Base-by-base conservation (phyloP, 2,888 invertebrate genomes). In the Plagodis dolabraria region DNA sequence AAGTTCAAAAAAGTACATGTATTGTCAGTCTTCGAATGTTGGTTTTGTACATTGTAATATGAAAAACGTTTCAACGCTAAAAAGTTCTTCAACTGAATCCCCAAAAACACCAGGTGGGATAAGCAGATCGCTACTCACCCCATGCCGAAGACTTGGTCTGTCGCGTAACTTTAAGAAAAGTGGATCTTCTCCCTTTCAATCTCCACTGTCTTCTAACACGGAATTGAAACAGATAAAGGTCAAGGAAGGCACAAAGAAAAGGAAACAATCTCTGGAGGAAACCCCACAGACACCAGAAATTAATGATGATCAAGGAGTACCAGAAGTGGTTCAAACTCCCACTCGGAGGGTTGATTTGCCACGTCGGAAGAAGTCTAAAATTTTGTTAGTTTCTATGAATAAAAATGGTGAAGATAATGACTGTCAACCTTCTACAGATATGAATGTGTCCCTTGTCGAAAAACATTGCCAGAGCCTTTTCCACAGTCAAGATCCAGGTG, bases 111-210 rank as follows among this genome's bases (percentile, higher is more conserved):
- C 90, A 1, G 92, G 90, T 12, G 92, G 93, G 12, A 94, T 94
- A 33, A 93, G 89, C 69, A 94, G 92, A 68, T 87, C 88, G 33
- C 78, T 93, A 43, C 75, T 94, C 45, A 94, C 94, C 48, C 93
- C 94, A 22, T 93, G 93, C 68, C 80, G 94, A 74, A 83, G 93
- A 73, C 76, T 94, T 40, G 94, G 94, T 8, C 79, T 94, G 36
- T 93, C 93, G 2, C 86, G 93, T 12, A 90, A 87, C 59, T 89
- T 87, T 86, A 86, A 73, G 64, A 88, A 85, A 70, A 77, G 72
- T 60, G 83, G 86, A 0, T 66, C 79, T 38, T 89, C 89, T 7
- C 91, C 91, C 0, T 91, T 92, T 66, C 73, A 88, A 52, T 90
- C 92, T n/a, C 92, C 92, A 35, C 52, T 89, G 35, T 69, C 70